Conservation (phyloP, 2,888 invertebrate genomes). For the Gymnocheta viridis region DNA sequence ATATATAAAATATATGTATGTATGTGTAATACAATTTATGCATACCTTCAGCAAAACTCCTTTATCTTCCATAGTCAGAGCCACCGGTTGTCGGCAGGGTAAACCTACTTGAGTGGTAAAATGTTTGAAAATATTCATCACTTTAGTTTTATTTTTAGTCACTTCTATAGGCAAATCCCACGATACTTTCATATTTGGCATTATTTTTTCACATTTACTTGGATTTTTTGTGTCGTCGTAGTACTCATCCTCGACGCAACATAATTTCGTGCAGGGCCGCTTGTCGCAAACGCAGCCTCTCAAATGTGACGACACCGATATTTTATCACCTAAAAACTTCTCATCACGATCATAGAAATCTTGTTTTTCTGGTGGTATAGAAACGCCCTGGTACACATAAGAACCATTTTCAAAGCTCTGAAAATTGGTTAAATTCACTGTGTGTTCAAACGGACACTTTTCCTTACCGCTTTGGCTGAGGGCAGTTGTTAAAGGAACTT, state of each 20-base stretch:
- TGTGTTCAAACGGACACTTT: conserved; percentile 71
- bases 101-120: conserved; percentile 63
- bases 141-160: background rate
- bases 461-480: background rate
- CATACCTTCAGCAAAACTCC: conserved; percentile 74
- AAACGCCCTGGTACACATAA: conserved; percentile 72
- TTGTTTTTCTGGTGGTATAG: conserved; percentile 70
- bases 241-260: conserved; percentile 71
- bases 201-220: conserved; percentile 39
- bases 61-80: conserved; percentile 69
- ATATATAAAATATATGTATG: too few species aligned
- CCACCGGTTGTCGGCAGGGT: conserved; percentile 73
- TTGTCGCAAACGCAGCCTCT: conserved; percentile 76
- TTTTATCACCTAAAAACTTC: conserved; percentile 26
- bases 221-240: background rate
- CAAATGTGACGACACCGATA: conserved; percentile 59
- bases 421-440: conserved; percentile 73
- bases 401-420: conserved; percentile 70
- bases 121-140: conserved; percentile 37
- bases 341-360: conserved; percentile 69
- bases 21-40: too few species aligned
- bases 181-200: conserved; percentile 14
- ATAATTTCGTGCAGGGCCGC: conserved; percentile 74
- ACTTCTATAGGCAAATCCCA: conserved; percentile 19
- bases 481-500: background rate